Evolutionary conservation across 2,113 vertebrate genomes (phyloP), one percentile per base, ranked within the genome.

Genomic region (Heliornis fulica): DNA sequence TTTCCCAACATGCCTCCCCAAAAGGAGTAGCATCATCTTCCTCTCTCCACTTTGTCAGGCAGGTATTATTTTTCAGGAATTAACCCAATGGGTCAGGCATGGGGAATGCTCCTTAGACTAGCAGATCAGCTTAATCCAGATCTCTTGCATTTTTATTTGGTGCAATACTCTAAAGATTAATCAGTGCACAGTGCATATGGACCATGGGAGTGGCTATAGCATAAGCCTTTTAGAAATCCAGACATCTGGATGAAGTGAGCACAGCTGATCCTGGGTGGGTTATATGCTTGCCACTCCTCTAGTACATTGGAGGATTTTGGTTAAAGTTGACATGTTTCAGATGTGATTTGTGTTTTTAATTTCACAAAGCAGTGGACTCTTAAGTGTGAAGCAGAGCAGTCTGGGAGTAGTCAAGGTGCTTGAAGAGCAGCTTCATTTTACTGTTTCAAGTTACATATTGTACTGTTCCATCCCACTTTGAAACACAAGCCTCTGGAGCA

Each of bases 171-270:
- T 88, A 60, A 72, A 93, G 87, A 78, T 90, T 90, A 93, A 94
- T 69, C 90, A 51, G 87, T 64, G 36, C 53, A 34, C 69, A 31
- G 63, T 63, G 64, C 79, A 88, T 85, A 65, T 41, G 60, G 83
- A 82, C 75, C 79, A 54, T 38, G 80, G 93, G 87, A 85, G 70
- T 70, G 83, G 80, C 61, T 82, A 51, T 41, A 60, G 61, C 61
- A 69, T 75, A 91, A 94, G 70, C 83, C 87, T 93, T 92, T 94
- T 57, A 93, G 83, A 93, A 93, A 82, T 82, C 45, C 75, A 74
- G 84, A 74, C 83, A 88, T 69, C 87, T 91, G 90, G 90, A 88
- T 54, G 59, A 90, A 87, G 86, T 41, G 59, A 90, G 64, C 40
- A 34, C 66, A 69, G 75, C 65, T 91, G 78, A 82, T 69, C 79